Percentiles rank a stretch among this genome's conserved stretches.
Conservation (phyloP, 2,888 invertebrate species). For the Drosophila rellima region DNA sequence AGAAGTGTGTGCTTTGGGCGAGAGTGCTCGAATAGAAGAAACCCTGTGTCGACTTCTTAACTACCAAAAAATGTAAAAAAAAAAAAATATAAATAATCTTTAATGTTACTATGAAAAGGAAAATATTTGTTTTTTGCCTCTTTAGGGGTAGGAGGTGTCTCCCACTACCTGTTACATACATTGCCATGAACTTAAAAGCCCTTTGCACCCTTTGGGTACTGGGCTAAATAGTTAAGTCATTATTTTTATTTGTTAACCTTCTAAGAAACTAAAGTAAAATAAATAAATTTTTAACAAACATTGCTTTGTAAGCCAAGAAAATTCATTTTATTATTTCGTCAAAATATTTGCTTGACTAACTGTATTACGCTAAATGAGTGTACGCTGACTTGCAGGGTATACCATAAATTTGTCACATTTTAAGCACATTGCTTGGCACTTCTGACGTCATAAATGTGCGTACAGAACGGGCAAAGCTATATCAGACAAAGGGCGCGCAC, state of each 20-base stretch:
- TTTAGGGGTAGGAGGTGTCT: too few relatives aligned
- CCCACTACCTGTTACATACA: not conserved
- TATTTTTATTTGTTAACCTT: not conserved
- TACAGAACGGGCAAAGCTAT: conserved; percentile 9
- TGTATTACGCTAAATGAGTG: not conserved
- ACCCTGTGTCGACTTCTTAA: conserved; percentile 10
- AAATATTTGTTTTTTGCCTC: too few relatives aligned
- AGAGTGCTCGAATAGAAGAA: conserved; percentile 5
- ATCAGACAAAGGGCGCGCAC: conserved; percentile 47
- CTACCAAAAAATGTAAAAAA: too few relatives aligned
- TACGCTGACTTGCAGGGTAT: conserved; percentile 4
- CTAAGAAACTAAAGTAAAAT: not conserved
- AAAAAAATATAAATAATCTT: too few relatives aligned
- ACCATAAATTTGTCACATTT: not conserved
- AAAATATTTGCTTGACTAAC: not conserved
- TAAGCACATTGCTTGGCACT: conserved; percentile 12
- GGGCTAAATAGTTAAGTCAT: too few relatives aligned
- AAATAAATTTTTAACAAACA: not conserved
- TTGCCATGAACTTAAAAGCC: not conserved
- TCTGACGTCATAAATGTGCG: conserved; percentile 50
- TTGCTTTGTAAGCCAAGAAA: too few relatives aligned
- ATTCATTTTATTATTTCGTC: too few relatives aligned
- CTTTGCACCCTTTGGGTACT: not conserved
- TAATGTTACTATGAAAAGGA: too few relatives aligned
- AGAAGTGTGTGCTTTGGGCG: not conserved